Evolutionary conservation across 2,113 vertebrate species (phyloP).

Genomic region (Hydrochoerus hydrochaeris): DNA sequence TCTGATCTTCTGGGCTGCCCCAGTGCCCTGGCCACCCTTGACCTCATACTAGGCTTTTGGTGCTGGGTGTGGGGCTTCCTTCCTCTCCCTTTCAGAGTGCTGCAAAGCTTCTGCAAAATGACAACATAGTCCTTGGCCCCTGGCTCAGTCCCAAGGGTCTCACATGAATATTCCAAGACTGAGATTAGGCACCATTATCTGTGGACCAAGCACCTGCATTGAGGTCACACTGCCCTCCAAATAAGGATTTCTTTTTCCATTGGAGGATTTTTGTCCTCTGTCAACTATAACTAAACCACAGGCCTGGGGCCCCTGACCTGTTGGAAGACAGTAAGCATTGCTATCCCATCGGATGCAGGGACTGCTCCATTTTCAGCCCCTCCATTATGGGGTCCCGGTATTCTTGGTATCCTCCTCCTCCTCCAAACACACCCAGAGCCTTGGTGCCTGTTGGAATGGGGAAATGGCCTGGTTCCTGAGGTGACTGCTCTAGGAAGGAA

Average conservation of each 20-base stretch:
- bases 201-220: background rate
- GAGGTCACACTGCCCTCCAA: accelerated
- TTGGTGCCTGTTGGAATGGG: background rate
- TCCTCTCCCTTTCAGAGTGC: background rate
- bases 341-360: background rate
- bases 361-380: background rate
- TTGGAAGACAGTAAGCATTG: no score
- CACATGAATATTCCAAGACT: background rate
- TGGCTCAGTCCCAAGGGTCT: background rate
- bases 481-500: background rate
- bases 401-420: accelerated
- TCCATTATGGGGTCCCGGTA: background rate
- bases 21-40: accelerated
- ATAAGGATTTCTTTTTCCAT: conserved; percentile 42
- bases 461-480: background rate
- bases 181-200: conserved; percentile 26
- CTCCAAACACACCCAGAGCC: accelerated
- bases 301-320: background rate
- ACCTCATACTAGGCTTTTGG: background rate
- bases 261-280: conserved; percentile 4
- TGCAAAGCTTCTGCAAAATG: background rate
- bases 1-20: background rate
- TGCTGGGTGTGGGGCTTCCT: background rate
- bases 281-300: background rate
- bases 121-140: background rate